Percentiles rank a stretch among this genome's conserved stretches.
phyloP scores from a whole-genome alignment of 2,797 vertebrate genomes.

The Amblyraja radiata region DNA sequence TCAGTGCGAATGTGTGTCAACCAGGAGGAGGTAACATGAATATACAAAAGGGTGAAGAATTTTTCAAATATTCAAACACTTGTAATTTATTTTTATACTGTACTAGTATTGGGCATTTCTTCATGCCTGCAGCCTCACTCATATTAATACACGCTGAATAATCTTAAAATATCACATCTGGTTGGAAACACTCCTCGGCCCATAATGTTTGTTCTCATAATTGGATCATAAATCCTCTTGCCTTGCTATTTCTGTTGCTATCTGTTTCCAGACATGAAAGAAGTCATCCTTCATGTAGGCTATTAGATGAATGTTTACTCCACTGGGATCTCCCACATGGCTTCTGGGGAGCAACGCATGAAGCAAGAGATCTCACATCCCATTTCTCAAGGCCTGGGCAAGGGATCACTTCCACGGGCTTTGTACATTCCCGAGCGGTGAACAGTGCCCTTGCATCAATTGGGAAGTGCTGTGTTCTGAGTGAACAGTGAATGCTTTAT shows the following conservation, averaged over 20 bases:
- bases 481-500: neutral
- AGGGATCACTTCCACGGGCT: neutral
- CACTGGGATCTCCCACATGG: neutral
- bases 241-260: neutral
- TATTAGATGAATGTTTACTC: neutral
- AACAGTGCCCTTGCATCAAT: neutral
- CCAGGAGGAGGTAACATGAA: neutral
- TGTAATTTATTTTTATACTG: neutral
- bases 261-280: neutral
- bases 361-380: neutral
- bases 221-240: neutral
- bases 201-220: neutral
- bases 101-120: neutral
- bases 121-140: neutral
- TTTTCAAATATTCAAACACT: neutral
- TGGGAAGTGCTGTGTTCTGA: no score
- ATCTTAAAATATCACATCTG: slow-evolving; percentile 3
- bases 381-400: neutral
- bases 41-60: neutral
- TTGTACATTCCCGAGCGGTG: neutral
- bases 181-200: neutral
- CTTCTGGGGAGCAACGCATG: neutral
- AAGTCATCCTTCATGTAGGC: neutral
- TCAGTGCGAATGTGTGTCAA: neutral
- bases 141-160: neutral